phyloP scores from a whole-genome alignment of 92 coral and sea anemone species.

The Galaxea fascicularis region DNA sequence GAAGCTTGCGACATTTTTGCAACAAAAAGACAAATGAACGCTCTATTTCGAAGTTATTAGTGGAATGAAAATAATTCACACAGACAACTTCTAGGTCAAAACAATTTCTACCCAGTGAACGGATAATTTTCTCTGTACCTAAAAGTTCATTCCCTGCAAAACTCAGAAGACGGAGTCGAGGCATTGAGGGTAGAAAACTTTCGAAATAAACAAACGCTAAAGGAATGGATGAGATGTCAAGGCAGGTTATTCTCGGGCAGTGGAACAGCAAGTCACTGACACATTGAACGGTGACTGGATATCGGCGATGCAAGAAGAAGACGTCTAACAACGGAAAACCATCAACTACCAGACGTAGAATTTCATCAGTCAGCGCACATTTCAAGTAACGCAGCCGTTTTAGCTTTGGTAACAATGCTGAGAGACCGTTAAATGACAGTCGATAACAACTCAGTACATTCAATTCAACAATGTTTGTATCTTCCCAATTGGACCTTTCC shows the following conservation, averaged over 20 bases:
- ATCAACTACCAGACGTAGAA: slow-evolving; percentile 37
- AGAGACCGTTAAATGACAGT: slow-evolving; percentile 55
- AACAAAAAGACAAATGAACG: slow-evolving; percentile 66
- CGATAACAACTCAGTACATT: slow-evolving; percentile 73
- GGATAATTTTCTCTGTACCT: slow-evolving; percentile 72
- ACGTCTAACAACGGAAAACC: slow-evolving; percentile 69
- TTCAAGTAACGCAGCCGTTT: slow-evolving; percentile 80
- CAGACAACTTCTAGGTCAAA: slow-evolving; percentile 52
- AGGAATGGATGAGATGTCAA: slow-evolving; percentile 85
- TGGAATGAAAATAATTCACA: slow-evolving; percentile 72
- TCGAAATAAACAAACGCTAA: slow-evolving; percentile 71
- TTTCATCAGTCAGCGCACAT: slow-evolving; percentile 82
- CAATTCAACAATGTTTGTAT: slow-evolving; percentile 56
- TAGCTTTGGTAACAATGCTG: slow-evolving; percentile 64
- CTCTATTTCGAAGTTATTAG: slow-evolving; percentile 64
- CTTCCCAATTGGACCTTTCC: slow-evolving; percentile 53
- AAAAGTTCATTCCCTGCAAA: slow-evolving; percentile 78
- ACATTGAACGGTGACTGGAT: slow-evolving; percentile 75
- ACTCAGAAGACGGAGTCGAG: slow-evolving; percentile 51
- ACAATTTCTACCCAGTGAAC: slow-evolving; percentile 53
- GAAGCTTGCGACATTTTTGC: slow-evolving; percentile 56
- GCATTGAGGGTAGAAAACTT: slow-evolving; percentile 72
- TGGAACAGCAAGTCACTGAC: slow-evolving; percentile 64
- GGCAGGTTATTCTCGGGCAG: slow-evolving; percentile 71
- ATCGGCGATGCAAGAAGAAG: slow-evolving; percentile 74